phyloP scores from a whole-genome alignment of 2,888 invertebrate species.

The Unio pictorum region DNA sequence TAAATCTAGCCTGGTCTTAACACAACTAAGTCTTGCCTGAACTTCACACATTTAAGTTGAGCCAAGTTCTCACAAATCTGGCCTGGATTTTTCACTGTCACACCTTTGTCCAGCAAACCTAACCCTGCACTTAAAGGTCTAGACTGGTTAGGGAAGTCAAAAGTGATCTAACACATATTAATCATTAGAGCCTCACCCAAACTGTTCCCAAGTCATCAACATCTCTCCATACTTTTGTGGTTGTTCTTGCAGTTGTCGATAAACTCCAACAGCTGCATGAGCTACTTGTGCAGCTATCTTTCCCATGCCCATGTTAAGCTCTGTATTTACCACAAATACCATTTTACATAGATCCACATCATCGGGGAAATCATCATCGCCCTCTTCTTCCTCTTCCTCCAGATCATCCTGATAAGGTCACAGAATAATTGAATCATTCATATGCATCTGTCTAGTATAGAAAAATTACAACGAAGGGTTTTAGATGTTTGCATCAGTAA shows the following conservation, averaged over 20 bases:
- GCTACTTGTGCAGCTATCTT: conserved; percentile 74
- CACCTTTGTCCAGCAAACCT: too few species aligned
- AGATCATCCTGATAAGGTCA: conserved; percentile 24
- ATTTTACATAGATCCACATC: conserved; percentile 75
- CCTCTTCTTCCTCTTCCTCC: conserved; percentile 55
- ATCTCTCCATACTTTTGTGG: conserved; percentile 69
- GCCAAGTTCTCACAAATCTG: too few species aligned
- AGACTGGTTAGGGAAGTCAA: too few species aligned
- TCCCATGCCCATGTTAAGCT: conserved; percentile 78
- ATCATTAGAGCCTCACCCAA: conserved; percentile 62
- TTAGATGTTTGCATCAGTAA: background rate
- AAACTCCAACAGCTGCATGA: conserved; percentile 77
- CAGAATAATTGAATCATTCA: background rate
- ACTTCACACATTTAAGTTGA: too few species aligned
- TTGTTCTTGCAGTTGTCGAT: conserved; percentile 73
- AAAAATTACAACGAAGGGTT: background rate
- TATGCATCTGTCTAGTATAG: too few species aligned
- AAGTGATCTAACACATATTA: background rate
- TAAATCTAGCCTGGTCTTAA: too few species aligned
- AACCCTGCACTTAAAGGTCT: too few species aligned
- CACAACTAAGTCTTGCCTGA: too few species aligned
- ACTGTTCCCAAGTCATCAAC: conserved; percentile 71
- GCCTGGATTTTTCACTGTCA: too few species aligned
- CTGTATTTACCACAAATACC: conserved; percentile 78
- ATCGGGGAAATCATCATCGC: conserved; percentile 56